These are phyloP conservation scores for Neodiprion lecontei DNA, from an alignment of 1,140 invertebrate species.

Conservation along the genomic window DNA sequence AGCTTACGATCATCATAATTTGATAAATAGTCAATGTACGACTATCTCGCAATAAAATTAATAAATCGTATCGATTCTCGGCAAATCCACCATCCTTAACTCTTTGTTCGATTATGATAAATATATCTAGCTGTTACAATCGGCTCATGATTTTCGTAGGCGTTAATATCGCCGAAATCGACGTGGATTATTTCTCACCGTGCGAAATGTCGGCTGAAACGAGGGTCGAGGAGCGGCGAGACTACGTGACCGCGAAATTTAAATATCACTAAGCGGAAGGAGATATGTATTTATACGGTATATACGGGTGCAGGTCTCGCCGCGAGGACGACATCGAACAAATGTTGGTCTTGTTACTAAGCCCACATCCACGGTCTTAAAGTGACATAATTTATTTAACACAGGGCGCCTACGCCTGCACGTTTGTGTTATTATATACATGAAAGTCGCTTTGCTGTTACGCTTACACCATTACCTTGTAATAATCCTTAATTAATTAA, in stretches of 20 bases:
- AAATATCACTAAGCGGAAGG: neutral
- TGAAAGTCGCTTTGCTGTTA: neutral
- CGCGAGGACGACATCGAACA: neutral
- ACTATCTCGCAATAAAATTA: too few species aligned
- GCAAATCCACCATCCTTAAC: too few species aligned
- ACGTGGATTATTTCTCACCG: too few species aligned
- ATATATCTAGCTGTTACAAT: too few species aligned
- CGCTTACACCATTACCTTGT: neutral
- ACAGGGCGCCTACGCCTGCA: too few species aligned
- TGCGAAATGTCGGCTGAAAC: too few species aligned
- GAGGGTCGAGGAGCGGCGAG: neutral
- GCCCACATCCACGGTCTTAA: neutral
- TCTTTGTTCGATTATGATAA: too few species aligned
- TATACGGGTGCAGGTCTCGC: neutral
- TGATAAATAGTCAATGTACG: too few species aligned
- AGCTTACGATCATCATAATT: too few species aligned
- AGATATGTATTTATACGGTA: neutral
- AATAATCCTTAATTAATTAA: conserved; percentile 16
- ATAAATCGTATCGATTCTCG: too few species aligned
- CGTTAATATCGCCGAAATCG: too few species aligned
- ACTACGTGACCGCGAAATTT: neutral
- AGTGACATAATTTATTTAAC: neutral
- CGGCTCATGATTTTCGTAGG: too few species aligned
- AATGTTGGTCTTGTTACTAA: neutral
- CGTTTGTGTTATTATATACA: neutral